phyloP scores from a whole-genome alignment of 2,797 vertebrate genomes.

The Champsocephalus gunnari region DNA sequence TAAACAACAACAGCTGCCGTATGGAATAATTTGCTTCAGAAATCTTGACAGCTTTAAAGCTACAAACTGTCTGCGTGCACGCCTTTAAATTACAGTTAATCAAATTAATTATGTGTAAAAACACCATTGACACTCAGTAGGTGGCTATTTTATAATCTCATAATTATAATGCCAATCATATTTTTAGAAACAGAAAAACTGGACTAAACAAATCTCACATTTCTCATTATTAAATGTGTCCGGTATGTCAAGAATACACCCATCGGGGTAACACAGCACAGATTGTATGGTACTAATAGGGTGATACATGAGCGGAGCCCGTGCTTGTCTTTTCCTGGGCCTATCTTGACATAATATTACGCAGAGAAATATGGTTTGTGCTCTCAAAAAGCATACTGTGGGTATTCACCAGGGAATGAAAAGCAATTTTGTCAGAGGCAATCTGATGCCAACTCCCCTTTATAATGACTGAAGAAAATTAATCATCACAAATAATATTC shows the following conservation, averaged over 20 bases:
- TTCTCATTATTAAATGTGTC: conserved; percentile 45
- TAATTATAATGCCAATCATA: conserved; percentile 63
- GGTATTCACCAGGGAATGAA: conserved; percentile 94
- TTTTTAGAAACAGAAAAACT: conserved; percentile 31
- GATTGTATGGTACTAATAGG: conserved; percentile 65
- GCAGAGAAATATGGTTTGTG: conserved; percentile 81
- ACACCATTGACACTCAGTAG: conserved; percentile 51
- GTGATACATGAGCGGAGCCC: conserved; percentile 66
- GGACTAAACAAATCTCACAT: conserved; percentile 25
- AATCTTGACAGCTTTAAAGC: conserved; percentile 73
- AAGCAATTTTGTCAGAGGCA: conserved; percentile 94
- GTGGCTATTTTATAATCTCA: conserved; percentile 59
- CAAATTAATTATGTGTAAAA: conserved; percentile 68
- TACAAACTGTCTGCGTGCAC: conserved; percentile 61
- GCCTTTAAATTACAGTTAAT: conserved; percentile 74
- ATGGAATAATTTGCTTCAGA: conserved; percentile 66
- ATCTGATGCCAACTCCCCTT: conserved; percentile 93
- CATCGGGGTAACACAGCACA: conserved; percentile 50
- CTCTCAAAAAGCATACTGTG: conserved; percentile 82
- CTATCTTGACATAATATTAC: conserved; percentile 82
- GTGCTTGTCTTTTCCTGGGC: conserved; percentile 68
- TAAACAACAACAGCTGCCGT: conserved; percentile 71
- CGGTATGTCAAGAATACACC: conserved; percentile 50
- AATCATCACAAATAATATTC: conserved; percentile 97
- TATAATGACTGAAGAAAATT: conserved; percentile 97